A percentile compares a stretch with the other conserved stretches of the same genome.
These are phyloP conservation scores for Erebia ligea DNA, from an alignment of 2,888 invertebrate species.

Conservation along the genomic window DNA sequence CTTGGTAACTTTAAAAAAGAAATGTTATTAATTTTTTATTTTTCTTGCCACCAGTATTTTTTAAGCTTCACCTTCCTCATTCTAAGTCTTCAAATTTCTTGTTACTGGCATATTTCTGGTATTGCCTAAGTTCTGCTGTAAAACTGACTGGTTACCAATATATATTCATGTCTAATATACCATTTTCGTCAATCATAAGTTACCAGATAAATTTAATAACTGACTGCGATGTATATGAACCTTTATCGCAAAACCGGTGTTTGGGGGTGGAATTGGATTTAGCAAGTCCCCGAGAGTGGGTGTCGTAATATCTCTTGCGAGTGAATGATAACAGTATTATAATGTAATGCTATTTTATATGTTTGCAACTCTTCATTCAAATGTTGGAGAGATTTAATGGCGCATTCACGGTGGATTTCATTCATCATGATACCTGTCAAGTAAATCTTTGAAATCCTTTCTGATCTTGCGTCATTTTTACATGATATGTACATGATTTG, in stretches of 20 bases:
- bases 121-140: no score
- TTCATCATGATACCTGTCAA: constrained; percentile 24
- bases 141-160: no score
- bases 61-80: no score
- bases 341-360: constrained; percentile 22
- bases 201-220: background rate
- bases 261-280: constrained; percentile 28
- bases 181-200: background rate
- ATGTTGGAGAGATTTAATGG: constrained; percentile 21
- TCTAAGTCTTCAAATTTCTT: no score
- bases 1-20: no score
- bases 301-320: constrained; percentile 20
- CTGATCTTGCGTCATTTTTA: constrained; percentile 24
- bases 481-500: background rate
- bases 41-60: no score
- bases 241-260: constrained; percentile 20
- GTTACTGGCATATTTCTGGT: no score
- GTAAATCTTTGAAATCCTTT: constrained; percentile 24
- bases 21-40: no score
- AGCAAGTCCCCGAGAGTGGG: constrained; percentile 21
- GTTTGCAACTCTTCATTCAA: constrained; percentile 25
- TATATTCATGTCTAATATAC: background rate
- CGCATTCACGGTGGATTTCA: constrained; percentile 18
- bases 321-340: constrained; percentile 29
- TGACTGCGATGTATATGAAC: background rate